Base-by-base conservation (phyloP, 2,113 vertebrate species). In the Carlito syrichta region DNA sequence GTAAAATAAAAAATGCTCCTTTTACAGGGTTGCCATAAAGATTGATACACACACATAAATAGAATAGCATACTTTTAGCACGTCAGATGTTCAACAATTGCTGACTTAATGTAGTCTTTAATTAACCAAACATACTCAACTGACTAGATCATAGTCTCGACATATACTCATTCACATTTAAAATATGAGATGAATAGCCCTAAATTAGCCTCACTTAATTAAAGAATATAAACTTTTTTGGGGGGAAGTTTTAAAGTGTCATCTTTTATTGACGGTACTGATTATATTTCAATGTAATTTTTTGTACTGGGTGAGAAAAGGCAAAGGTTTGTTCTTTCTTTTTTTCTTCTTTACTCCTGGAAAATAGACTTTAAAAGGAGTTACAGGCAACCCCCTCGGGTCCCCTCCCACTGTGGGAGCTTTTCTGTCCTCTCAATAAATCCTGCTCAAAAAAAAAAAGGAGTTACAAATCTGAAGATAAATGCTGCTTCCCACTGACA, bases 401-500 rank as follows among this genome's bases (percentile, higher is more conserved):
- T n/a, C n/a, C n/a, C n/a, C n/a, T n/a, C n/a, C n/a, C n/a, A n/a
- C n/a, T n/a, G n/a, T n/a, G n/a, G n/a, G n/a, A n/a, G n/a, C n/a
- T n/a, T n/a, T n/a, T n/a, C n/a, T n/a, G n/a, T n/a, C n/a, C n/a
- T n/a, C n/a, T n/a, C n/a, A n/a, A n/a, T n/a, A n/a, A n/a, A n/a
- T n/a, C n/a, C n/a, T n/a, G n/a, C n/a, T n/a, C n/a, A n/a, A 63
- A 89, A 86, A 96, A 58, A 54, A 56, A 78, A 84, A 86, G 54
- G 27, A 86, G 48, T 94, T 91, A 74, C 1, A 91, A 86, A 82
- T 58, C 3, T 32, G 12, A 94, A 66, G 25, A 56, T 56, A 74
- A 66, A 52, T 60, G 40, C 35, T 89, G 84, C 68, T 83, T 69
- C 48, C 35, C 32, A 63, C n/a, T 62, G 71, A 78, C 78, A 50